These are phyloP conservation scores for Xiphorhynchus elegans DNA, from an alignment of 2,113 vertebrate species.

Conservation along the genomic window DNA sequence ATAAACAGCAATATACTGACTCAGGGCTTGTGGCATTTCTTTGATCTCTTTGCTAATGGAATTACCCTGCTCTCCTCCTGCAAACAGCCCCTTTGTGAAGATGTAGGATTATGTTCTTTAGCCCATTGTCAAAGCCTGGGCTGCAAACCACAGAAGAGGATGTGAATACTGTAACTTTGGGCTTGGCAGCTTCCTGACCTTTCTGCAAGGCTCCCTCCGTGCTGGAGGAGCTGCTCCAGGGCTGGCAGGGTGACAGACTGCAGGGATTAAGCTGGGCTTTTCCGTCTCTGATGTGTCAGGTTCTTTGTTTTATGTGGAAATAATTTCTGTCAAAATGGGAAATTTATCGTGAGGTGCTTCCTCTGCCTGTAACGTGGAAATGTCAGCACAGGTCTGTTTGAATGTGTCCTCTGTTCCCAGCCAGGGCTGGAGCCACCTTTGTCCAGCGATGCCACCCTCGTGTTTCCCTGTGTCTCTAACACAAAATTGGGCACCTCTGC, in stretches of 20 bases:
- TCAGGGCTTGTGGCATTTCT: constrained; percentile 13
- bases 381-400: neutral
- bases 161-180: constrained; percentile 46
- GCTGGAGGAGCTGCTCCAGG: neutral
- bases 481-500: neutral
- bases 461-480: neutral
- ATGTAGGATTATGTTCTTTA: constrained; percentile 33
- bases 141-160: constrained; percentile 50
- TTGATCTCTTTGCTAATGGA: constrained; percentile 42
- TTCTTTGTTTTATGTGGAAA: constrained; percentile 62
- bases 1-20: neutral
- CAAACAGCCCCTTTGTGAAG: neutral
- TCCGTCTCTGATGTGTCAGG: neutral
- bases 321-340: constrained; percentile 40
- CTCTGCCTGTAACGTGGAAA: constrained; percentile 24
- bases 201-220: neutral
- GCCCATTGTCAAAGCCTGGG: constrained; percentile 45
- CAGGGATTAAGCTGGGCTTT: constrained; percentile 17
- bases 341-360: constrained; percentile 23
- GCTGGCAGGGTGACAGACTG: constrained; percentile 36
- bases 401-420: neutral
- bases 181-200: constrained; percentile 56
- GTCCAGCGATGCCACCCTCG: neutral
- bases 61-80: neutral
- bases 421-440: neutral